Evolutionary conservation across 2,888 invertebrate genomes (phyloP), one percentile per base, ranked within the genome.

Genomic region (Hirtodrosophila cameraria): DNA sequence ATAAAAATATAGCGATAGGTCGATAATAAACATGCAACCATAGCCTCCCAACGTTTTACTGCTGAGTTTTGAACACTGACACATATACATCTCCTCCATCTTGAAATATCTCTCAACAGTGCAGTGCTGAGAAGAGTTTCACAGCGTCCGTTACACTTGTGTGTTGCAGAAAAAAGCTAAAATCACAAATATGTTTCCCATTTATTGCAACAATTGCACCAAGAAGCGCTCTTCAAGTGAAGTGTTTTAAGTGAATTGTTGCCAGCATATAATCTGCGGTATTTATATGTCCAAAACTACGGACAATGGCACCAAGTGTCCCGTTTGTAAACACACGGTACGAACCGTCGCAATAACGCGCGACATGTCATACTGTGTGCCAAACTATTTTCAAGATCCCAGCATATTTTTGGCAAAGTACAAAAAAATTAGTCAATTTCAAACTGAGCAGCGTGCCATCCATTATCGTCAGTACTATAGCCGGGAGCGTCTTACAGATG

Each of bases 361-460:
- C 2, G 16, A 67, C 5, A 62, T 80, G 70, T 64, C 80, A 1
- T 31, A 11, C 1, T 39, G 15, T 11, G 59, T 67, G 25, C 70
- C 70, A 9, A 20, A 31, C 11, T 84, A 76, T 36, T 86, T 80
- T 42, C 30, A 61, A 12, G 70, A 80, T 48, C 77, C 80, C 3
- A 45, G 16, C 23, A 43, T 20, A 2, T 75, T 53, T 50, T 38
- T 71, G 18, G 58, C 30, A n/a, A 35, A 46, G 18, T 71, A 58
- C 15, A 33, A n/a, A 7, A 69, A 27, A 12, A 35, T 75, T n/a
- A 23, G 38, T 12, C 57, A 69, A 39, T 71, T 79, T 31, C 78
- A 79, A 16, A n/a, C 2, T 9, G 50, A 59, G 0, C 86, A 79
- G 16, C 49, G 75, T 2, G 13, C 16, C 0, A 39, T 27, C 0